Percentiles rank a stretch among this genome's conserved stretches.
Evolutionary conservation across 2,797 vertebrate species (phyloP).

Genomic region (Liparis tanakae): DNA sequence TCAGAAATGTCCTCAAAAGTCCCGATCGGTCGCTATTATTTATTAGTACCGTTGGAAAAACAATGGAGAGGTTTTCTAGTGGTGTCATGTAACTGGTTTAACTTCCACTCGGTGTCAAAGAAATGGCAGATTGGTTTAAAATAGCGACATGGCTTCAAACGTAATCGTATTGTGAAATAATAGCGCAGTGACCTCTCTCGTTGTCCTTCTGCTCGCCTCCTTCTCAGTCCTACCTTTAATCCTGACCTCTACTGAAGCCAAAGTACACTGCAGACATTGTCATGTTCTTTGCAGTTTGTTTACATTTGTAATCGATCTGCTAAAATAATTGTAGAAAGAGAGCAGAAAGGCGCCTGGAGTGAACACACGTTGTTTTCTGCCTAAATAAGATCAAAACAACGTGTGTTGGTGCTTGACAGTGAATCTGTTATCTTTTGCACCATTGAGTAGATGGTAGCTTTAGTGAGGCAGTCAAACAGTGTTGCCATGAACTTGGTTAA

Average conservation of each 20-base stretch:
- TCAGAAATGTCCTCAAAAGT: neutral
- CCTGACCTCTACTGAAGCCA: conserved; percentile 29
- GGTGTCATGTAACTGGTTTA: neutral
- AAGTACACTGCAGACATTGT: conserved; percentile 34
- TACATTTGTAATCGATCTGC: neutral
- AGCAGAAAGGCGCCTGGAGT: too few species aligned
- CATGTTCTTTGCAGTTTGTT: neutral
- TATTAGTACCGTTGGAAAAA: neutral
- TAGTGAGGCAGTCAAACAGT: neutral
- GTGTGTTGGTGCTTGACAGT: neutral
- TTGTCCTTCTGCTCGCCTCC: neutral
- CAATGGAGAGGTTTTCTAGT: neutral
- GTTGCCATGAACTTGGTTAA: neutral
- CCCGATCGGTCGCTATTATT: neutral
- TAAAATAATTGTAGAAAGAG: too few species aligned
- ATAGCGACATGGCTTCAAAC: neutral
- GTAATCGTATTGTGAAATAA: neutral
- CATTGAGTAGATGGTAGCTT: neutral
- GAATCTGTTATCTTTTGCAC: neutral
- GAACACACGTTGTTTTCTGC: too few species aligned
- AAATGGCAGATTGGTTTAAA: neutral
- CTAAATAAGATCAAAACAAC: neutral
- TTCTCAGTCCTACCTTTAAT: neutral
- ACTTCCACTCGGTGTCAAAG: neutral
- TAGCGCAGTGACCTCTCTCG: neutral